Percentiles rank a stretch among this genome's conserved stretches.
Evolutionary conservation across 2,888 invertebrate species (phyloP).

Genomic region (Gibbula magus): DNA sequence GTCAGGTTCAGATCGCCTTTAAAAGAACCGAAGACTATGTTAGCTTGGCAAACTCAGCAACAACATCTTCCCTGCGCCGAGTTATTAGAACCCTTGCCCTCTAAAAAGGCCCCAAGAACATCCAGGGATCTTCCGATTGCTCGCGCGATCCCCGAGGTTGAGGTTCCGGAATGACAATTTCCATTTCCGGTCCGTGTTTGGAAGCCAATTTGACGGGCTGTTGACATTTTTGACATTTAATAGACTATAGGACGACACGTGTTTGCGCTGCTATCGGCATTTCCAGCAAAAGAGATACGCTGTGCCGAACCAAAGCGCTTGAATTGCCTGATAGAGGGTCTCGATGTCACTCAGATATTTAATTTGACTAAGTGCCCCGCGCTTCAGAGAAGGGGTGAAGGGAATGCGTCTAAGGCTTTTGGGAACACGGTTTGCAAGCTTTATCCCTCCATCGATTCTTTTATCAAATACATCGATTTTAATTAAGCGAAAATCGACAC

Average conservation of each 20-base stretch:
- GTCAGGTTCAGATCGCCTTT: neutral
- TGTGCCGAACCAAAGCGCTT: conserved; percentile 25
- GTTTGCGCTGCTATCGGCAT: conserved; percentile 31
- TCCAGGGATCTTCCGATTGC: neutral
- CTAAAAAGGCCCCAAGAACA: neutral
- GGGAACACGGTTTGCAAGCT: conserved; percentile 20
- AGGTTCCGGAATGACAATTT: conserved; percentile 32
- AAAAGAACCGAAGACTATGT: neutral
- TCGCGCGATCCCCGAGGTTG: neutral
- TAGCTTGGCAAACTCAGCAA: neutral
- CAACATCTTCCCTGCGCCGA: neutral
- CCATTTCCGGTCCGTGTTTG: conserved; percentile 32
- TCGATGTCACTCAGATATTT: conserved; percentile 18
- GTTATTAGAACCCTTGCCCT: conserved; percentile 14
- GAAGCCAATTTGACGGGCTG: conserved; percentile 28
- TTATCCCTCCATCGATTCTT: conserved; percentile 32
- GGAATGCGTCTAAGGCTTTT: conserved; percentile 4
- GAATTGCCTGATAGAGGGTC: conserved; percentile 7
- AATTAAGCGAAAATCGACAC: conserved; percentile 36
- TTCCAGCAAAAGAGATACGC: conserved; percentile 26
- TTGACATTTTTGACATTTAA: conserved; percentile 35
- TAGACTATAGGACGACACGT: conserved; percentile 34
- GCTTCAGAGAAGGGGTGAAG: conserved; percentile 7
- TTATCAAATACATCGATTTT: conserved; percentile 42
- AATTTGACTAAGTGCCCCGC: conserved; percentile 33